These are phyloP conservation scores for Stegana nigrithorax DNA, from an alignment of 2,888 invertebrate species.

Conservation along the genomic window DNA sequence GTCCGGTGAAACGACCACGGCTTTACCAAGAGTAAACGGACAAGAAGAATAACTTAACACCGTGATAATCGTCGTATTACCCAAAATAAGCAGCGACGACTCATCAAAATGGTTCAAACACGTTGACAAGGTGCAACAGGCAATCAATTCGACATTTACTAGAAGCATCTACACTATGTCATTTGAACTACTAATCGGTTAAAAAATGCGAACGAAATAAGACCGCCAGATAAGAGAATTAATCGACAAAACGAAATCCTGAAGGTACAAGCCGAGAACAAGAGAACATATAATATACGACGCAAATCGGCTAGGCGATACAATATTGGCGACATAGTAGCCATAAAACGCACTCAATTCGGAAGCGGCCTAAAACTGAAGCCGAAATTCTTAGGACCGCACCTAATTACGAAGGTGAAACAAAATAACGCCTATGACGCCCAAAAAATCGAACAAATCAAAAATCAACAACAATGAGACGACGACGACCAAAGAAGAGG, in stretches of 20 bases:
- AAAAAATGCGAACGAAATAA: background rate
- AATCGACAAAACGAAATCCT: background rate
- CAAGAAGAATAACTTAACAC: slow-evolving; percentile 11
- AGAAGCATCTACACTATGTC: too few species aligned
- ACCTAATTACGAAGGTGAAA: too few species aligned
- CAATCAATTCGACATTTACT: too few species aligned
- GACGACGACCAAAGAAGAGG: background rate
- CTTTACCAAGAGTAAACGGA: slow-evolving; percentile 7
- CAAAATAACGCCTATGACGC: slow-evolving; percentile 23
- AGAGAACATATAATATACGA: background rate
- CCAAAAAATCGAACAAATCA: background rate
- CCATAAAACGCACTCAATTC: slow-evolving; percentile 34
- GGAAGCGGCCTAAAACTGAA: slow-evolving; percentile 18
- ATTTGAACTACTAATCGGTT: too few species aligned
- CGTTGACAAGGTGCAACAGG: slow-evolving; percentile 14
- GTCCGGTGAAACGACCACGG: background rate
- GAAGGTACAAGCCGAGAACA: background rate
- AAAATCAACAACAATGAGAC: background rate
- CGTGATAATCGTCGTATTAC: background rate
- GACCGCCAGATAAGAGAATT: background rate
- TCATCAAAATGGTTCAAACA: slow-evolving; percentile 10
- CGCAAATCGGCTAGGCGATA: background rate
- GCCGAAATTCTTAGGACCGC: too few species aligned
- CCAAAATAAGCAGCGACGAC: background rate
- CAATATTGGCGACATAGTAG: slow-evolving; percentile 11